A percentile compares a stretch with the other conserved stretches of the same genome.
Evolutionary conservation across 2,797 vertebrate species (phyloP).

Genomic region (Muscicapa striata): DNA sequence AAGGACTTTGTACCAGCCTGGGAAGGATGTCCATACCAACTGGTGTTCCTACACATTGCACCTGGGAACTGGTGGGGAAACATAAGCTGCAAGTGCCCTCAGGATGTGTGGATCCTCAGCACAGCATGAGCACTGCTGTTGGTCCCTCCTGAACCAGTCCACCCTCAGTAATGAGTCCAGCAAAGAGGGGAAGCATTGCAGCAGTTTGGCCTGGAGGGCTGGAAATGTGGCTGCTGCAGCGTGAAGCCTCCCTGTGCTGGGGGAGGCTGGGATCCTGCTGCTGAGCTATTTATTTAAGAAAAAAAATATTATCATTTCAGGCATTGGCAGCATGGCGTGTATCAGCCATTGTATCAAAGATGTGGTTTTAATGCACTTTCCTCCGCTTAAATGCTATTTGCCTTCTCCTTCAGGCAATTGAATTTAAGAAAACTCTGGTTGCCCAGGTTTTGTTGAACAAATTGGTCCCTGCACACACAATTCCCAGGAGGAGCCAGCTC

Average conservation of each 20-base stretch:
- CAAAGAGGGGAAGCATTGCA: background rate
- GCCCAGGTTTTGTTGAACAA: constrained; percentile 62
- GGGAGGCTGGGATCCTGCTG: constrained; percentile 20
- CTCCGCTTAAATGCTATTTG: constrained; percentile 67
- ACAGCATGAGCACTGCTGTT: accelerated
- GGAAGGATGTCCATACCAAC: background rate
- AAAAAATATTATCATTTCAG: constrained; percentile 75
- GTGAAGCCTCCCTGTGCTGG: background rate
- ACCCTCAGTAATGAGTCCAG: background rate
- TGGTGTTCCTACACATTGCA: background rate
- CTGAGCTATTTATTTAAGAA: constrained; percentile 72
- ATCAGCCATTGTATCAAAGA: constrained; percentile 64
- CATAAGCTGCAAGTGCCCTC: background rate
- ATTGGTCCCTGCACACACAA: constrained; percentile 49
- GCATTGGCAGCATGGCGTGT: constrained; percentile 32
- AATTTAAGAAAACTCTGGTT: constrained; percentile 74
- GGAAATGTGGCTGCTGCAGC: background rate
- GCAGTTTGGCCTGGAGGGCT: constrained; percentile 15
- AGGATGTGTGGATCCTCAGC: background rate
- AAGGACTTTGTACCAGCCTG: accelerated
- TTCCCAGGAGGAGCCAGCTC: constrained; percentile 66
- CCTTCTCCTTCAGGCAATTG: constrained; percentile 75
- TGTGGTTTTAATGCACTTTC: constrained; percentile 73
- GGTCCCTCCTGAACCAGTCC: background rate
- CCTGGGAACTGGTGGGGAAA: background rate